phyloP scores from a whole-genome alignment of 2,113 vertebrate genomes.

The Lanius collurio region DNA sequence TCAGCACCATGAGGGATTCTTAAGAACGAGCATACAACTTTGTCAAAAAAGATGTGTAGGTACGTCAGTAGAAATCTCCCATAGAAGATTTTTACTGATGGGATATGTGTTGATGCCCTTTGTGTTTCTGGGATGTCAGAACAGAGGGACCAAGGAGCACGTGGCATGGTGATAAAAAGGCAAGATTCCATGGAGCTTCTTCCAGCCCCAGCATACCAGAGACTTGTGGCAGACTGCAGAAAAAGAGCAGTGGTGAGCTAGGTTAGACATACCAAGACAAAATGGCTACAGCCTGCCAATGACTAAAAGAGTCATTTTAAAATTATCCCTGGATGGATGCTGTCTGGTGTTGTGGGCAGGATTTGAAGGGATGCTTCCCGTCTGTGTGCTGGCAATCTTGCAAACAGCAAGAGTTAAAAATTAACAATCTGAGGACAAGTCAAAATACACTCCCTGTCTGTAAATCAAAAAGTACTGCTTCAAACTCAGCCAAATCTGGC shows the following conservation, averaged over 20 bases:
- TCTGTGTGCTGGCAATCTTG: neutral
- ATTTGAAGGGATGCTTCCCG: neutral
- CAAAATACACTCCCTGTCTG: conserved; percentile 21
- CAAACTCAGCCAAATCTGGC: conserved; percentile 13
- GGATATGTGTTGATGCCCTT: neutral
- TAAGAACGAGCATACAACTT: neutral
- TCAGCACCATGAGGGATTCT: neutral
- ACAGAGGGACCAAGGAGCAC: neutral
- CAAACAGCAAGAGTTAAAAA: conserved; percentile 52
- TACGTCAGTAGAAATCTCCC: neutral
- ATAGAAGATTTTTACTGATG: neutral
- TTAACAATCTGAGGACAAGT: conserved; percentile 13
- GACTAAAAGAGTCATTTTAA: neutral
- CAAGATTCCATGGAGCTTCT: neutral
- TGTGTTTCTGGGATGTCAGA: neutral
- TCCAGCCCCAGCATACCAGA: neutral
- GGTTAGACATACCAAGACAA: neutral
- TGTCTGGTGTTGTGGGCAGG: conserved; percentile 5
- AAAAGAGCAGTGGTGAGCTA: neutral
- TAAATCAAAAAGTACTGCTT: neutral
- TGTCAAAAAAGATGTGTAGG: neutral
- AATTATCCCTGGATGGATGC: neutral
- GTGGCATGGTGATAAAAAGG: neutral
- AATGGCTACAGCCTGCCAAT: neutral
- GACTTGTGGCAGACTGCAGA: neutral